Percentiles rank a stretch among this genome's conserved stretches.
Conservation (phyloP, 2,113 vertebrate species). For the Burhinus oedicnemus region DNA sequence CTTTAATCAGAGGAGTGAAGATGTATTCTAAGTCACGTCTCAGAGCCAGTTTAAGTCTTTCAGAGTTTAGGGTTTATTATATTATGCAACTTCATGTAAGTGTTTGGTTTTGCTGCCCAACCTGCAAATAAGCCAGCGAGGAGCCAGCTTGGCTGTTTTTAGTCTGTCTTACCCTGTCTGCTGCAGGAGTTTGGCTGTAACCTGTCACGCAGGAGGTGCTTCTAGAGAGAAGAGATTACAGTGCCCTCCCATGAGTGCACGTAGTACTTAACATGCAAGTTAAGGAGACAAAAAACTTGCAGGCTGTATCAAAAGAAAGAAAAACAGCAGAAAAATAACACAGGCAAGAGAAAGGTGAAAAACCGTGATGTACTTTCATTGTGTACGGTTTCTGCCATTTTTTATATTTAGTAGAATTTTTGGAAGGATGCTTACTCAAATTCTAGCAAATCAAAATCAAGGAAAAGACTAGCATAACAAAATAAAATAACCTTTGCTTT, state of each 20-base stretch:
- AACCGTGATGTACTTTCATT: not conserved
- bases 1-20: not conserved
- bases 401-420: not conserved
- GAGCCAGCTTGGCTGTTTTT: not conserved
- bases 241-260: not conserved
- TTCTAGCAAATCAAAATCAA: not conserved
- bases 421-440: not conserved
- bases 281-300: not conserved
- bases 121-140: not conserved
- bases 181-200: not conserved
- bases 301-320: not conserved
- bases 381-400: not conserved
- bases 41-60: not conserved
- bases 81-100: not conserved
- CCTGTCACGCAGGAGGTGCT: not conserved
- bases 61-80: not conserved
- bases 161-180: not conserved
- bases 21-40: not conserved
- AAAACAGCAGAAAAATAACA: not conserved
- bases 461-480: not conserved
- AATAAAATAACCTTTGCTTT: not conserved
- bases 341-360: not conserved
- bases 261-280: not conserved
- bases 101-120: not conserved
- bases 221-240: not conserved